A percentile compares a stretch with the other conserved stretches of the same genome.
Conservation (phyloP, 1,140 invertebrate species). For the Procambarus clarkii region DNA sequence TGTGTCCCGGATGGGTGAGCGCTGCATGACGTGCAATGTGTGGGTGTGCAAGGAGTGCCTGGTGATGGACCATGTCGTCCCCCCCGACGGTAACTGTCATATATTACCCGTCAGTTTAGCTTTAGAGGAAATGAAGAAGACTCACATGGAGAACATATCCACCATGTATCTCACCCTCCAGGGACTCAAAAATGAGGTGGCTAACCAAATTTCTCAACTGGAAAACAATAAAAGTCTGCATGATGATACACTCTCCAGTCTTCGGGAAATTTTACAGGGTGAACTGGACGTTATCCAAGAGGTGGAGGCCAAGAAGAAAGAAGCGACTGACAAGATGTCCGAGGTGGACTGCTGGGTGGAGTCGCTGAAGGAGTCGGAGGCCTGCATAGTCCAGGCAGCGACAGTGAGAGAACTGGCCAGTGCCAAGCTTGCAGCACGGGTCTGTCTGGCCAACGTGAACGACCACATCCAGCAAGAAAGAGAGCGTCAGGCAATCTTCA, state of each 20-base stretch:
- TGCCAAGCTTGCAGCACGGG: slow-evolving; percentile 46
- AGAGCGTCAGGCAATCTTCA: slow-evolving; percentile 6
- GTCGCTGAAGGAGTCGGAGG: slow-evolving; percentile 27
- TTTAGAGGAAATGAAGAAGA: slow-evolving; percentile 51
- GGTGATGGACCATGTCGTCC: slow-evolving; percentile 53
- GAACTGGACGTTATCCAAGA: slow-evolving; percentile 54
- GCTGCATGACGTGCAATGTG: slow-evolving; percentile 56
- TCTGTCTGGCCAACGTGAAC: slow-evolving; percentile 21
- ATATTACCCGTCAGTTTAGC: slow-evolving; percentile 38
- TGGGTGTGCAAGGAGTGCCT: slow-evolving; percentile 54
- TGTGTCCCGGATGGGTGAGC: slow-evolving; percentile 33
- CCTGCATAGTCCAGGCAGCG: slow-evolving; percentile 5
- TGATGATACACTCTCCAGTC: slow-evolving; percentile 21
- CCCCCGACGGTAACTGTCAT: slow-evolving; percentile 33
- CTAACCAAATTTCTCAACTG: slow-evolving; percentile 6
- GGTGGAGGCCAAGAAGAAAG: slow-evolving; percentile 46
- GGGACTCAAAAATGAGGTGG: slow-evolving; percentile 28
- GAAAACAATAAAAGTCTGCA: slow-evolving; percentile 35
- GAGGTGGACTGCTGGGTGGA: slow-evolving; percentile 50
- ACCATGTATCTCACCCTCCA: slow-evolving; percentile 35
- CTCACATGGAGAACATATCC: slow-evolving; percentile 36
- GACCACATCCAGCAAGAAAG: neutral
- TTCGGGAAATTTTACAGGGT: slow-evolving; percentile 19
- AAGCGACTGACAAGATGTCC: slow-evolving; percentile 38
- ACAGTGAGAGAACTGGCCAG: slow-evolving; percentile 56